Base-by-base conservation (phyloP, 1,140 invertebrate species). In the Leguminivora glycinivorella region DNA sequence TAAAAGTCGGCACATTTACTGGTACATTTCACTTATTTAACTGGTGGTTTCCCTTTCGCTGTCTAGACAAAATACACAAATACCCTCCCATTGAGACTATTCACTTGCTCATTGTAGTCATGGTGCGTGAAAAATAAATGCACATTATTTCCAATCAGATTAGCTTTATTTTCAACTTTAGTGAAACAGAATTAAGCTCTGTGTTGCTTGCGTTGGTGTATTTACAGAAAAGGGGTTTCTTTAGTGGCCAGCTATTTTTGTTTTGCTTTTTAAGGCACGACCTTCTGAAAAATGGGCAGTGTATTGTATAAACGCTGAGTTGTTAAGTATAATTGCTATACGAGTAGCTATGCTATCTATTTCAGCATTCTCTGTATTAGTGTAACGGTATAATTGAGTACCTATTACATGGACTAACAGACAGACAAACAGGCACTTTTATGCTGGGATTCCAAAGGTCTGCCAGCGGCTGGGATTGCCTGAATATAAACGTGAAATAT, bases 61-160 rank as follows among this genome's bases (percentile, higher is more conserved):
- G 47, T 52, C 47, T 52, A 52, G 47, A 52, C 47, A n/a, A 52
- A 52, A 22, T 52, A 52, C 1, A 19, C 47, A 52, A 43, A 43
- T 52, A 43, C n/a, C 40, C 47, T 7, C 7, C 17, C 47, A 22
- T 22, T 19, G 17, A n/a, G 47, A 22, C 47, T n/a, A 43, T 43
- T 43, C 47, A 52, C 19, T 22, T 22, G 47, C 9, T 52, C 47
- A 52, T 52, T 17, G 47, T 22, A 19, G 10, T 52, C 47, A 52
- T 52, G 47, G 47, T 52, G 47, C 47, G 47, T 52, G 47, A 52
- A 52, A 52, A 19, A 52, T 22, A 52, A 52, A 52, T 22, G 47
- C 47, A 52, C 47, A 52, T 52, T 22, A 22, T 19, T 0, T 22
- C 47, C 19, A 22, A 52, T 22, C 47, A 52, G 19, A 43, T 43